These are phyloP conservation scores for Rhabdophis nuchalis DNA, from an alignment of 2,797 vertebrate genomes.

Conservation along the genomic window DNA sequence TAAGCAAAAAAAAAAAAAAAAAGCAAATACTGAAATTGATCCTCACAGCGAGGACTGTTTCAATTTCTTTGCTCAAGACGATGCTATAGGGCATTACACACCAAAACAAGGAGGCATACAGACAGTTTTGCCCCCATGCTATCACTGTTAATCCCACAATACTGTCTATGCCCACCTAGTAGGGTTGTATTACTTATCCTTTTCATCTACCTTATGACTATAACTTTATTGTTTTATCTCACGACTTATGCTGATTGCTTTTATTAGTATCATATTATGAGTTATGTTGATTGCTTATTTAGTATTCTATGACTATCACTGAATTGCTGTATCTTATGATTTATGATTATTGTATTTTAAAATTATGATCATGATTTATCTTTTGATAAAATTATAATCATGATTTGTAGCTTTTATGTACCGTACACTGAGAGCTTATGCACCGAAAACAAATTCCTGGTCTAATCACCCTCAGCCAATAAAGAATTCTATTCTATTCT, in stretches of 20 bases:
- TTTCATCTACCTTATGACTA: not conserved
- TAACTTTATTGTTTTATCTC: not conserved
- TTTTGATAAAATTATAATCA: not conserved
- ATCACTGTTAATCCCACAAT: not conserved
- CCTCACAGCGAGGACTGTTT: not conserved
- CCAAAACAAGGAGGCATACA: too few species aligned
- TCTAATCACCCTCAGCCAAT: not conserved
- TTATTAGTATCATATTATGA: not conserved
- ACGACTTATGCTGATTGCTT: not conserved
- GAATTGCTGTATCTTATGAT: not conserved
- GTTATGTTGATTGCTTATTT: not conserved
- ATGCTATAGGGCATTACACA: not conserved
- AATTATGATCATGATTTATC: not conserved
- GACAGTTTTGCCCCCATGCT: not conserved
- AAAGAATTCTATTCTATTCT: not conserved
- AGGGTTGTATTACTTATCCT: not conserved
- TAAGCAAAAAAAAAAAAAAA: not conserved
- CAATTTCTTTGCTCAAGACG: not conserved
- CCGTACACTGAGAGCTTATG: not conserved
- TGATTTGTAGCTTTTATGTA: not conserved
- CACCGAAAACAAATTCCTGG: not conserved
- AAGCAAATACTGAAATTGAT: not conserved
- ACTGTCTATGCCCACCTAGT: not conserved
- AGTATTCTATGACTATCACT: not conserved
- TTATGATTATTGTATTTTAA: not conserved